Evolutionary conservation across 2,113 vertebrate genomes (phyloP).

Genomic region (Phaetusa simplex): DNA sequence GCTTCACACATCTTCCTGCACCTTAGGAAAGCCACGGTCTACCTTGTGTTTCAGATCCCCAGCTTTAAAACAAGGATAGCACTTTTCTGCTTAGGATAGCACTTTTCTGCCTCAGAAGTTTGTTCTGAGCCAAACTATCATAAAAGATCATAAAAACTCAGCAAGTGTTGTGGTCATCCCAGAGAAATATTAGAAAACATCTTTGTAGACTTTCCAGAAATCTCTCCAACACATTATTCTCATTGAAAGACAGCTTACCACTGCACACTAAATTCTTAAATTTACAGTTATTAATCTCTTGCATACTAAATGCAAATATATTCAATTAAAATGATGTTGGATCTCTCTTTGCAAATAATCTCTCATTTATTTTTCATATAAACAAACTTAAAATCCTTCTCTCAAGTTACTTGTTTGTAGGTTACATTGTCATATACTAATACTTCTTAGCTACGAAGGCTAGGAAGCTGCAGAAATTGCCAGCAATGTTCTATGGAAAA

Average conservation of each 20-base stretch:
- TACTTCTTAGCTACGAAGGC: not conserved
- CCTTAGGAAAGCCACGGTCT: not conserved
- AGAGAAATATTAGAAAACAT: not conserved
- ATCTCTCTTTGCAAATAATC: not conserved
- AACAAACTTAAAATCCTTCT: not conserved
- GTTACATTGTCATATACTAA: not conserved
- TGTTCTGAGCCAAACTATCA: not conserved
- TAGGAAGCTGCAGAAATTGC: not conserved
- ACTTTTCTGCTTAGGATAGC: not conserved
- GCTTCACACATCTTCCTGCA: not conserved
- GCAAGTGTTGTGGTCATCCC: not conserved
- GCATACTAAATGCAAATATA: conserved; percentile 13
- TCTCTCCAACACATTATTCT: not conserved
- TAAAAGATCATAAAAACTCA: not conserved
- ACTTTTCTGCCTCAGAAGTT: not conserved
- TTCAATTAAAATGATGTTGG: not conserved
- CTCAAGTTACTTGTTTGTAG: not conserved
- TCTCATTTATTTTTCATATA: conserved; percentile 41
- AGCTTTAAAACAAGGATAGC: not conserved
- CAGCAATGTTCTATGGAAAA: not conserved
- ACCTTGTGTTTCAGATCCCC: not conserved
- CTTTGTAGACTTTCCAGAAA: not conserved
- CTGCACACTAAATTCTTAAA: not conserved
- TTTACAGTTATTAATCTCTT: not conserved
- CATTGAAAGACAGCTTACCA: not conserved